Evolutionary conservation across 1,140 invertebrate species (phyloP).

Genomic region (Eueides isabella): DNA sequence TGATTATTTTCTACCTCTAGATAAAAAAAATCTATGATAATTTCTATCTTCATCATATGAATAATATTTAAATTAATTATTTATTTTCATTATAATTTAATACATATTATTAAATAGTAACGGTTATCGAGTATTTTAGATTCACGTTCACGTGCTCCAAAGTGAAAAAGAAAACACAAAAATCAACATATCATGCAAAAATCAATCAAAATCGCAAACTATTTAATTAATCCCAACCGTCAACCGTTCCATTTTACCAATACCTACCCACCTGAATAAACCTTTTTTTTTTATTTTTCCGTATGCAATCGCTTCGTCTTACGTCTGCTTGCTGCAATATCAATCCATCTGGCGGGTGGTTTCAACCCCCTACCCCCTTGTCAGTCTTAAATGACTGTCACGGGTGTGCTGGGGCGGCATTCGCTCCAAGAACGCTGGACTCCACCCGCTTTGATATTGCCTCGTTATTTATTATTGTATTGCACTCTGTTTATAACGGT

Average conservation of each 20-base stretch:
- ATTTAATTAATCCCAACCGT: constrained; percentile 8
- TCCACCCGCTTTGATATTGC: constrained; percentile 64
- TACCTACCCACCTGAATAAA: constrained; percentile 30
- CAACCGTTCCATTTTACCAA: constrained; percentile 28
- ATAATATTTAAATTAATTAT: no score
- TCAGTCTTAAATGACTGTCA: constrained; percentile 81
- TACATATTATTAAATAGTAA: no score
- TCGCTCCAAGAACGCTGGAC: constrained; percentile 65
- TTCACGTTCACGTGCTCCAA: no score
- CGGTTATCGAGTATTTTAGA: no score
- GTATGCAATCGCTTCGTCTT: constrained; percentile 77
- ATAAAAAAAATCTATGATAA: no score
- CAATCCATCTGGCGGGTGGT: constrained; percentile 76
- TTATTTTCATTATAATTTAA: no score
- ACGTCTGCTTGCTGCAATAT: constrained; percentile 76
- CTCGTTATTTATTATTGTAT: constrained; percentile 73
- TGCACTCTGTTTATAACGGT: constrained; percentile 48
- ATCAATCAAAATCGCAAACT: constrained; percentile 3
- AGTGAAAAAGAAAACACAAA: no score
- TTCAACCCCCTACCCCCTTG: constrained; percentile 51
- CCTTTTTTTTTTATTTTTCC: constrained; percentile 47
- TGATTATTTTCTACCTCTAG: no score
- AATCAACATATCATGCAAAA: not conserved
- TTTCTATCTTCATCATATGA: no score
- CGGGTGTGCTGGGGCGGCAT: constrained; percentile 69